A percentile compares a stretch with the other conserved stretches of the same genome.
Conservation (phyloP, 2,113 vertebrate species). For the Prietella phreatophila region DNA sequence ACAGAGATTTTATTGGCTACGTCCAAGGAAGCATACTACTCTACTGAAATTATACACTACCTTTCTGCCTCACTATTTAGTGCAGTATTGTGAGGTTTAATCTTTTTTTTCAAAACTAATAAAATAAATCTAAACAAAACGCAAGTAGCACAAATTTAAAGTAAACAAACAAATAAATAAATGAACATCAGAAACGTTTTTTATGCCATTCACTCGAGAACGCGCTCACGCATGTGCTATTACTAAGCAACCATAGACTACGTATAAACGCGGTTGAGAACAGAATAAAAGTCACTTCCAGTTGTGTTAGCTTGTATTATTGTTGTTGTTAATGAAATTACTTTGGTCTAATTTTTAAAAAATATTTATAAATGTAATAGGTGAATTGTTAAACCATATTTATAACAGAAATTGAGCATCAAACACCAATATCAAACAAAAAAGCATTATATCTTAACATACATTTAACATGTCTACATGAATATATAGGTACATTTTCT, state of each 20-base stretch:
- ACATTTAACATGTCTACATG: background rate
- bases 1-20: constrained; percentile 20
- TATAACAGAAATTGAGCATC: background rate
- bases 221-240: background rate
- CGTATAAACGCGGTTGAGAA: no score
- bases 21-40: background rate
- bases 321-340: background rate
- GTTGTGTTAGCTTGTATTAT: background rate
- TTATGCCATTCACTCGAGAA: background rate
- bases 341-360: background rate
- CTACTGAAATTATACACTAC: background rate
- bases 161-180: background rate
- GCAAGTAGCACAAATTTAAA: background rate
- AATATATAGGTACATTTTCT: background rate
- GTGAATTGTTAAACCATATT: background rate
- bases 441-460: background rate
- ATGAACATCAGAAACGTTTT: background rate
- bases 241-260: background rate
- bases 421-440: background rate
- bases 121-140: background rate
- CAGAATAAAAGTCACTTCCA: background rate
- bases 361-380: background rate
- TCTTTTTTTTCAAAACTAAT: background rate
- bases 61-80: background rate
- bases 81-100: background rate